Evolutionary conservation across 2,888 invertebrate genomes (phyloP), one percentile per base, ranked within the genome.

Genomic region (Stratiomys singularior): DNA sequence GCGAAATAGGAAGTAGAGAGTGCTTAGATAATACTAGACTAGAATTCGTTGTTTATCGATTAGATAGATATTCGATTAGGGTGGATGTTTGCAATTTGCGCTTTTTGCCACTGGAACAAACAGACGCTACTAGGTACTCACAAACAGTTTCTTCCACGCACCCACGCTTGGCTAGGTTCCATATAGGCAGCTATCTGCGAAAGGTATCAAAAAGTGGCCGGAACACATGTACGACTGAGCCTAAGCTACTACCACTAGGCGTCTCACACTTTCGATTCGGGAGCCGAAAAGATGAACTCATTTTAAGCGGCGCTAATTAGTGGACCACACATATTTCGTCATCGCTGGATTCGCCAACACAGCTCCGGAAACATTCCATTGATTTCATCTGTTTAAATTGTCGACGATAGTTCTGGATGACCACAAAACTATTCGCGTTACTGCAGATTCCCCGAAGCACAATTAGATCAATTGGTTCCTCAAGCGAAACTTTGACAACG

Each of bases 321-420:
- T 30, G 9, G 21, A 18, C 21, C 69, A 69, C 69, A 69, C 21
- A 46, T 69, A 21, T 69, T 69, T 69, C 69, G 69, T 47, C 69
- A 69, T 21, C 47, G 11, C 23, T 30, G 64, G 23, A 30, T 23
- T 47, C 46, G 25, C 47, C 25, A 23, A 47, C 28, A 47, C 69
- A n/a, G 30, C 18, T 69, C 69, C 69, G 69, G 69, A 69, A 69
- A 47, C 23, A 25, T 69, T 69, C 69, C 69, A 69, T 69, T 69
- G 47, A 46, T 69, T 47, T 47, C 25, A 25, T 46, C 47, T 27
- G 47, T 25, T 25, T 13, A 18, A 69, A 21, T 69, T 25, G 60
- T 0, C 52, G 60, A 11, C 13, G 25, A 60, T 25, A 11, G 3
- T 15, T 5, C 25, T 52, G 7, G 23, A 18, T 25, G 60, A 18